Evolutionary conservation across 2,888 invertebrate species (phyloP).

Genomic region (Pyrrhosoma nymphula): DNA sequence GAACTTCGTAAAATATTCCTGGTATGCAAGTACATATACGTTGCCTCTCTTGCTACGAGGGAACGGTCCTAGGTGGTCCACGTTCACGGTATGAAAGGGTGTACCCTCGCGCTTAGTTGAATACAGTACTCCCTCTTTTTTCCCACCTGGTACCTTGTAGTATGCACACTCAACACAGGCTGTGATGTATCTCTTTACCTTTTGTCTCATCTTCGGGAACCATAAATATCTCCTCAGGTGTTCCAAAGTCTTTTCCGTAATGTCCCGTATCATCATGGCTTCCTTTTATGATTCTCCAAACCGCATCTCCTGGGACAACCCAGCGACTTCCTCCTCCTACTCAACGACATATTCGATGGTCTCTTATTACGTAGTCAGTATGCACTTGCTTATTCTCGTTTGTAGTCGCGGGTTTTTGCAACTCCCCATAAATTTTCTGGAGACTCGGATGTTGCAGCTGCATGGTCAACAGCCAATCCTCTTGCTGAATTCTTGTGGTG

Average conservation of each 20-base stretch:
- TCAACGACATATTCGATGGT: not conserved
- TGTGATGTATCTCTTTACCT: constrained; percentile 71
- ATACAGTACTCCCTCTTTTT: constrained; percentile 21
- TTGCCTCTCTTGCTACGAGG: not conserved
- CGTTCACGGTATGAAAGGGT: constrained; percentile 49
- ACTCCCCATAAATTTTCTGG: not conserved
- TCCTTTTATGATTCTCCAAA: constrained; percentile 72
- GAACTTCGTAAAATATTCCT: constrained; percentile 1
- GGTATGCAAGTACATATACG: constrained; percentile 21
- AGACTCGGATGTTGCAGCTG: not conserved
- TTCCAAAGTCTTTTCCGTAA: constrained; percentile 73
- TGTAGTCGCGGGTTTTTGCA: not conserved
- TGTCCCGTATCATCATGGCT: constrained; percentile 74
- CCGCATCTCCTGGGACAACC: too few relatives aligned
- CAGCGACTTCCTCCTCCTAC: too few relatives aligned
- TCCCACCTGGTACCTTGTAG: constrained; percentile 69
- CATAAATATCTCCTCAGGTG: constrained; percentile 71
- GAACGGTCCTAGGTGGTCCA: constrained; percentile 62
- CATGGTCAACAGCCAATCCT: constrained; percentile 10
- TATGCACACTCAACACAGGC: constrained; percentile 72
- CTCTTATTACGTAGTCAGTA: constrained; percentile 68
- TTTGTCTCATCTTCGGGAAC: constrained; percentile 72
- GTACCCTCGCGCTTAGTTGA: not conserved
- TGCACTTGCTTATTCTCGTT: not conserved
- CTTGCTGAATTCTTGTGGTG: not conserved